Conservation (phyloP, 2,113 vertebrate species). For the Casuarius casuarius region DNA sequence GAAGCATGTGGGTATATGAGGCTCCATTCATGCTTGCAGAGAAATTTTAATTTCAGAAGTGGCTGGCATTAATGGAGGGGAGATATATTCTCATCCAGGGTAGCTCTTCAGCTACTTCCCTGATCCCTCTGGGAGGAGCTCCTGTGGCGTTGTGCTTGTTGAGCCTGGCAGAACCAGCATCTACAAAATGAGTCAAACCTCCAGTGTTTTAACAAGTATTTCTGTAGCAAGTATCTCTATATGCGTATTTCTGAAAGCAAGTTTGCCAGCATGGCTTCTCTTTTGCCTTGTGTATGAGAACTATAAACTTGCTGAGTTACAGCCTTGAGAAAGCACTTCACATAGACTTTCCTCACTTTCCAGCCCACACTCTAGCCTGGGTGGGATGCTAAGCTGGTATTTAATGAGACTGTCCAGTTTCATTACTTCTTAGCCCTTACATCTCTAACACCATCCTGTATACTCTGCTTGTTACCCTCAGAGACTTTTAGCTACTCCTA, state of each 20-base stretch:
- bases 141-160: background rate
- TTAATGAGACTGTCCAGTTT: background rate
- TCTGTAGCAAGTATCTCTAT: too few relatives aligned
- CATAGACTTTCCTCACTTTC: background rate
- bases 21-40: background rate
- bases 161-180: background rate
- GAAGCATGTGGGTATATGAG: background rate
- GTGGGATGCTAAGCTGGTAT: background rate
- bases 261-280: background rate
- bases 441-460: accelerated
- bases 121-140: background rate
- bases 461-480: background rate
- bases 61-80: background rate
- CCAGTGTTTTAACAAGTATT: background rate
- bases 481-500: background rate
- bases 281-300: background rate
- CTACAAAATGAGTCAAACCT: background rate
- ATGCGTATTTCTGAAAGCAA: background rate
- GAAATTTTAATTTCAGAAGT: background rate
- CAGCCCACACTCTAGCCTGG: background rate
- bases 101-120: background rate
- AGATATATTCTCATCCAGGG: background rate
- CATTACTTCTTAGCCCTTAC: background rate
- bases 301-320: background rate
- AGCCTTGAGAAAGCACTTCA: background rate